These are phyloP conservation scores for Drosophila formosana DNA, from an alignment of 2,888 invertebrate genomes.

Conservation along the genomic window DNA sequence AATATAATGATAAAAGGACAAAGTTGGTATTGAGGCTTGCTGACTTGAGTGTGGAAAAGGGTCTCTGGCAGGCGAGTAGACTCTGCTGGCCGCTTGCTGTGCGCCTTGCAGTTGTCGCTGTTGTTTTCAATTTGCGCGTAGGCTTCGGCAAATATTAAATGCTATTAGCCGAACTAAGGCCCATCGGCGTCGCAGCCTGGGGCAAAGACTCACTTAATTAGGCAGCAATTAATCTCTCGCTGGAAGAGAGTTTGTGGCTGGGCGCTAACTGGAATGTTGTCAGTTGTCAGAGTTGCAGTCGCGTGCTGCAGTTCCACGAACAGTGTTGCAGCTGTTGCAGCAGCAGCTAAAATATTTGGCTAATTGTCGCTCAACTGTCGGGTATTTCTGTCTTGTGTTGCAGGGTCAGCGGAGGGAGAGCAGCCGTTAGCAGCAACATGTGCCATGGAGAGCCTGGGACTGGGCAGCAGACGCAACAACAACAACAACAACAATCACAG, in stretches of 20 bases:
- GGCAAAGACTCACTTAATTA: neutral
- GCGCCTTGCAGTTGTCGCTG: neutral
- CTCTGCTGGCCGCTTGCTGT: neutral
- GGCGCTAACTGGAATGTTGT: neutral
- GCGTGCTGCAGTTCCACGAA: neutral
- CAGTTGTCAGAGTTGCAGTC: neutral
- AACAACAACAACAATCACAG: conserved; percentile 59
- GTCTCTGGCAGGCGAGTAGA: neutral
- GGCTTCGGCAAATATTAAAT: neutral
- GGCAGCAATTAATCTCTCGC: conserved; percentile 1
- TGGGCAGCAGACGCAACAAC: conserved; percentile 83
- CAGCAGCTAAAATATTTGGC: conserved; percentile 24
- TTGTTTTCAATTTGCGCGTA: neutral
- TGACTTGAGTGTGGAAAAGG: neutral
- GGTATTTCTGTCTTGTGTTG: conserved; percentile 3
- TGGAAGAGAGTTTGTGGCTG: neutral
- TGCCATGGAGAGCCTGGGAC: conserved; percentile 85
- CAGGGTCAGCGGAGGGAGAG: conserved; percentile 41
- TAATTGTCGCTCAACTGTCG: conserved; percentile 43
- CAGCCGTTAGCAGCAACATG: conserved; percentile 76
- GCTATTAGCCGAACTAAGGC: neutral
- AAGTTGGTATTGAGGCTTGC: too few species aligned
- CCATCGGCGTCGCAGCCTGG: neutral
- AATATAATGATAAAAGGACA: too few species aligned
- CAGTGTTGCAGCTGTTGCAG: neutral